Percentiles rank a stretch among this genome's conserved stretches.
phyloP scores from a whole-genome alignment of 2,797 vertebrate species.

The Leptodactylus fallax region DNA sequence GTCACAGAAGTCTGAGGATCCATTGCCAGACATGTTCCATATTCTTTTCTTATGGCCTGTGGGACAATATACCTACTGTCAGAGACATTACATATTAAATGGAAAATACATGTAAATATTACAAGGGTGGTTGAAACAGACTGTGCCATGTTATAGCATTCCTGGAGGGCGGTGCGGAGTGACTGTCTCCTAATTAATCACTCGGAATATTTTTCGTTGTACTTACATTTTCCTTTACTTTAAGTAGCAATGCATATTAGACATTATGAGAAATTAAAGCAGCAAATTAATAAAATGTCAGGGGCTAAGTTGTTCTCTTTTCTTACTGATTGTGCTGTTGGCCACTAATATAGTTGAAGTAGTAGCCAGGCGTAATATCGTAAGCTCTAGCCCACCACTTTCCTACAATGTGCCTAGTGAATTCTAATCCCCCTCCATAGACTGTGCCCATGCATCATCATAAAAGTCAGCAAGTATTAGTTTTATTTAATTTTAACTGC shows the following conservation, averaged over 20 bases:
- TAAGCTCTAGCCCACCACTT: neutral
- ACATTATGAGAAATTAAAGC: neutral
- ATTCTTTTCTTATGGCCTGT: neutral
- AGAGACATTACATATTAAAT: rapidly evolving
- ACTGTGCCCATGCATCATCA: too few relatives aligned
- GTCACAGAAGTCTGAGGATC: neutral
- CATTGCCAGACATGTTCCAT: neutral
- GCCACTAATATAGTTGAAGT: neutral
- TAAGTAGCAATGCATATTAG: neutral
- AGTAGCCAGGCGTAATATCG: neutral
- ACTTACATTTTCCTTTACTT: neutral
- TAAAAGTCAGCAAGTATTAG: too few relatives aligned
- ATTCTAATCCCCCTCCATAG: neutral
- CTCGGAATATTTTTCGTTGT: neutral
- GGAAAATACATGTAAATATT: constrained; percentile 35
- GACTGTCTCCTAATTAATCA: neutral
- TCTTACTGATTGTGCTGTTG: neutral
- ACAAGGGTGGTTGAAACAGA: neutral
- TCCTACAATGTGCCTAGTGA: neutral
- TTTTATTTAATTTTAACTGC: too few relatives aligned
- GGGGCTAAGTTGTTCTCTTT: neutral
- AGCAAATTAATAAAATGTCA: too few relatives aligned
- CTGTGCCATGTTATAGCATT: neutral
- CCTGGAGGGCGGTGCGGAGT: neutral
- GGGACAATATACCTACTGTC: neutral